These are phyloP conservation scores for Sphenodon punctatus DNA, from an alignment of 2,797 vertebrate genomes.

Conservation along the genomic window DNA sequence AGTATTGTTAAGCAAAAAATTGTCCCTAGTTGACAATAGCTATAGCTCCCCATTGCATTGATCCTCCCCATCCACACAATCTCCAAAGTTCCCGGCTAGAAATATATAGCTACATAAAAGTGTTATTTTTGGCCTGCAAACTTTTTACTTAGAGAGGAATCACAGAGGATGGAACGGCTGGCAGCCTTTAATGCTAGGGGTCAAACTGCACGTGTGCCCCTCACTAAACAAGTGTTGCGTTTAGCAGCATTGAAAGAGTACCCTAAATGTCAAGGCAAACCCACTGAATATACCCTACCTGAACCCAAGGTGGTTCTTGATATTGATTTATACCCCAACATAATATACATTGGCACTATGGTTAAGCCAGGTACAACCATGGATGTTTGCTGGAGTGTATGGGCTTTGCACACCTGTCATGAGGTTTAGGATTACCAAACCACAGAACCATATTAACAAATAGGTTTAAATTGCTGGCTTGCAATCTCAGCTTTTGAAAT, in stretches of 20 bases:
- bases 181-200: neutral
- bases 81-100: neutral
- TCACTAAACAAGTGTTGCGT: neutral
- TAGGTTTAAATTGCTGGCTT: neutral
- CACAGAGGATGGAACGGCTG: neutral
- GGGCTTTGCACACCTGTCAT: neutral
- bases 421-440: neutral
- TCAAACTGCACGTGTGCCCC: neutral
- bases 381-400: neutral
- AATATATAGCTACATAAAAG: constrained; percentile 7
- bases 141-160: neutral
- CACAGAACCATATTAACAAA: neutral
- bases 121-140: neutral
- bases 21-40: neutral
- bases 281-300: too few relatives aligned
- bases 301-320: too few relatives aligned
- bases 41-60: neutral
- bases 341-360: neutral
- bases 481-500: neutral
- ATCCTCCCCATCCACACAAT: constrained; percentile 4
- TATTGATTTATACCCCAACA: neutral
- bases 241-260: too few relatives aligned
- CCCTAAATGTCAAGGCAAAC: too few relatives aligned
- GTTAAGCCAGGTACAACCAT: neutral
- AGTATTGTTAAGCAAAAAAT: too few relatives aligned